Conservation (phyloP, 2,797 vertebrate genomes). For the Chloroceryle amazona region DNA sequence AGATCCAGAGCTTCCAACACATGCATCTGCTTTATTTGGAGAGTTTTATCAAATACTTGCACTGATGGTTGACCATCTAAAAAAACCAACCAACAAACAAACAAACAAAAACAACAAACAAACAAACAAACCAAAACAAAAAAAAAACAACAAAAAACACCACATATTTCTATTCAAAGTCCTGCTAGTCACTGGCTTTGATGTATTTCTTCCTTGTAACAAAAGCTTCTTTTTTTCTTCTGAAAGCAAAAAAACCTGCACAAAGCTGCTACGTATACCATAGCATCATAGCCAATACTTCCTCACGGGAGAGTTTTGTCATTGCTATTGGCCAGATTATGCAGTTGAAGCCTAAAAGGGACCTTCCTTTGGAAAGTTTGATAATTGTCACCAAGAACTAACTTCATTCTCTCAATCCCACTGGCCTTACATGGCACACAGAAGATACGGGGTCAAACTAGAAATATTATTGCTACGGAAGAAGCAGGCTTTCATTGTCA, state of each 20-base stretch:
- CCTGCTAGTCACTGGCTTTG: background rate
- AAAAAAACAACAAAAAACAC: background rate
- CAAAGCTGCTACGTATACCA: background rate
- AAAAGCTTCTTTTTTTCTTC: background rate
- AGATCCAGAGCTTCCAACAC: constrained; percentile 95
- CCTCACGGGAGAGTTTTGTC: background rate
- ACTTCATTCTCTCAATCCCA: background rate
- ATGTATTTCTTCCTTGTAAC: background rate
- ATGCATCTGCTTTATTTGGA: constrained; percentile 96
- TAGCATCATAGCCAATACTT: background rate
- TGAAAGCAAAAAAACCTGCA: background rate
- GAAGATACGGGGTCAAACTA: background rate
- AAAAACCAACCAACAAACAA: no score
- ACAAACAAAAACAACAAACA: no score
- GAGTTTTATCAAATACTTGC: constrained; percentile 94
- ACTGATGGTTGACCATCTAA: constrained; percentile 87
- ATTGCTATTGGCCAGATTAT: background rate
- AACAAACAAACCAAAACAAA: no score
- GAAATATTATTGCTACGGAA: background rate
- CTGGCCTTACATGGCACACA: background rate
- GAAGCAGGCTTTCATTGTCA: background rate
- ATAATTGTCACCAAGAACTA: background rate
- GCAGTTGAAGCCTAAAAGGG: background rate
- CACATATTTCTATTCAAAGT: background rate
- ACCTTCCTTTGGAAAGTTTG: background rate